These are phyloP conservation scores for Pristionchus entomophagus DNA, from an alignment of 2,888 invertebrate species.

Conservation along the genomic window DNA sequence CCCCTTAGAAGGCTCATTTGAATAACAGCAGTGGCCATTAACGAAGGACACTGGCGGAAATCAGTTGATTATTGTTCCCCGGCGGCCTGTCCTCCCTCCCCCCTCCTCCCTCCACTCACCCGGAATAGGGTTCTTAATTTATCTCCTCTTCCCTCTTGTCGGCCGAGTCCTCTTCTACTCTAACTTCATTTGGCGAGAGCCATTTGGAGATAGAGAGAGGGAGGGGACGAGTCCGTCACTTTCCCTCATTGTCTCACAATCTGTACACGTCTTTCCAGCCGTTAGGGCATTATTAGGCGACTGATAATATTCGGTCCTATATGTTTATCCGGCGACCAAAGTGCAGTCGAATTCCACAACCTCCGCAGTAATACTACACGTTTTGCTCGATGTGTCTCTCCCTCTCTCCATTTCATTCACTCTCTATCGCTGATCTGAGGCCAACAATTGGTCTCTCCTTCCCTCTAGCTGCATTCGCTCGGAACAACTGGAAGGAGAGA, in stretches of 20 bases:
- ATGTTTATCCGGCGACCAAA: too few relatives aligned
- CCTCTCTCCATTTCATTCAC: neutral
- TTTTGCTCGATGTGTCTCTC: neutral
- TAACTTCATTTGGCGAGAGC: constrained; percentile 28
- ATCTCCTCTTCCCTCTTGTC: constrained; percentile 21
- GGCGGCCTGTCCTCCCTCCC: neutral
- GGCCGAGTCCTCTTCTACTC: constrained; percentile 40
- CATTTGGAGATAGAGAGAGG: constrained; percentile 22
- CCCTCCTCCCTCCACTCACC: constrained; percentile 6
- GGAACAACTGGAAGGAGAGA: constrained; percentile 10
- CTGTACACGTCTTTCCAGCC: too few relatives aligned
- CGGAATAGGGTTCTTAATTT: constrained; percentile 40
- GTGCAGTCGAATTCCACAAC: neutral
- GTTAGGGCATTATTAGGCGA: too few relatives aligned
- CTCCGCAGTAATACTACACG: constrained; percentile 4
- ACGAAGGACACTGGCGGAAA: constrained; percentile 24
- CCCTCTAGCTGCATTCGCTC: neutral
- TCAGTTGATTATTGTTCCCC: constrained; percentile 37
- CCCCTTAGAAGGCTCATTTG: neutral
- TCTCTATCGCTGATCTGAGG: neutral
- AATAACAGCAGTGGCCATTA: constrained; percentile 18
- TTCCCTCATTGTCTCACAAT: constrained; percentile 33
- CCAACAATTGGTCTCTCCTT: constrained; percentile 12
- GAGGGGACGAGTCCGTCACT: constrained; percentile 13
- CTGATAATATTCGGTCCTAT: too few relatives aligned